A percentile compares a stretch with the other conserved stretches of the same genome.
Conservation (phyloP, 2,888 invertebrate genomes). For the Ectemnius lituratus region DNA sequence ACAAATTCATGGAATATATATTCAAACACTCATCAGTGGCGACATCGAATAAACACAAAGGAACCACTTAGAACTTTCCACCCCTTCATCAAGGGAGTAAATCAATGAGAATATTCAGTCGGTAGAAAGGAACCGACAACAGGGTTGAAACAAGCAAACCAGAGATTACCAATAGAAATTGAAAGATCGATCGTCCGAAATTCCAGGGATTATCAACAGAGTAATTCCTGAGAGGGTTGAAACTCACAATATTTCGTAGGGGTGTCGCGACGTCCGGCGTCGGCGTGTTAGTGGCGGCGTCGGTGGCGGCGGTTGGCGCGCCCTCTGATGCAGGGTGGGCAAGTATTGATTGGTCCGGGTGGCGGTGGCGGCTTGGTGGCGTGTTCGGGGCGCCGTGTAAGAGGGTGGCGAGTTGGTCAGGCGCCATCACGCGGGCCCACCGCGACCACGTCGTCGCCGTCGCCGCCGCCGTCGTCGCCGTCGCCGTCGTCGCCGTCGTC, state of each 20-base stretch:
- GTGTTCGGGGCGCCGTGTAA: constrained; percentile 55
- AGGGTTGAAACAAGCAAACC: no score
- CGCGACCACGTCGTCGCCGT: constrained; percentile 60
- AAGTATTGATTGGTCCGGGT: constrained; percentile 67
- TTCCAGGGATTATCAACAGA: constrained; percentile 11
- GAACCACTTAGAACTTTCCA: not conserved
- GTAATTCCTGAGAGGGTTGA: constrained; percentile 35
- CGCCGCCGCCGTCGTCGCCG: no score
- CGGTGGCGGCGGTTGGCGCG: constrained; percentile 52
- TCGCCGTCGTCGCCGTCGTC: no score
- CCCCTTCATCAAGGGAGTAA: no score
- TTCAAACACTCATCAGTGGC: not conserved
- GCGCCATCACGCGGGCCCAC: constrained; percentile 68
- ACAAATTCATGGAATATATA: not conserved
- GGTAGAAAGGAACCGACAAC: no score
- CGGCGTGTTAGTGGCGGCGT: constrained; percentile 31
- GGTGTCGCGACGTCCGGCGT: constrained; percentile 37
- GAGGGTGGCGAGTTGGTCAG: constrained; percentile 65
- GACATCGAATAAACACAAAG: no score
- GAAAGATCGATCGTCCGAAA: constrained; percentile 36
- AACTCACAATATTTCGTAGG: constrained; percentile 38
- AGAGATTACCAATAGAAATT: constrained; percentile 23
- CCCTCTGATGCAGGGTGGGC: constrained; percentile 68
- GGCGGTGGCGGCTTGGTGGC: constrained; percentile 44
- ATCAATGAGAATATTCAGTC: no score